phyloP scores from a whole-genome alignment of 2,113 vertebrate genomes.

The Sinocyclocheilus grahami region DNA sequence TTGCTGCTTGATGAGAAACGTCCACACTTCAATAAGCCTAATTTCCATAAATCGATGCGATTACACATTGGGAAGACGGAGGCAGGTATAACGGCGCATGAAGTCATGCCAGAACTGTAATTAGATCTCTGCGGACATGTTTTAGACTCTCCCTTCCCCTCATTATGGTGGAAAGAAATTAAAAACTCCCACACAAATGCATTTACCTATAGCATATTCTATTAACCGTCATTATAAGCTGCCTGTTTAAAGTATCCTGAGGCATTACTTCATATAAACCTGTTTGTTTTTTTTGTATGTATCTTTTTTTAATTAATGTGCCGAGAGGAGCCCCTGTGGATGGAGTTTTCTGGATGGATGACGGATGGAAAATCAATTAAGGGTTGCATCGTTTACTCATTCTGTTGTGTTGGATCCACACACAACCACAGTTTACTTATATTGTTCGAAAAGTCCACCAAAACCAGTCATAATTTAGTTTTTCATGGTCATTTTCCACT shows the following conservation, averaged over 20 bases:
- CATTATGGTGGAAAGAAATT: neutral
- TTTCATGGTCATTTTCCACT: no score
- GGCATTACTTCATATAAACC: neutral
- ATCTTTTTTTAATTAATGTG: neutral
- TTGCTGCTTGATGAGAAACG: neutral
- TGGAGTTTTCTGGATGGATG: neutral
- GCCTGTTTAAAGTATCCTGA: neutral
- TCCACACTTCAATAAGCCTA: neutral
- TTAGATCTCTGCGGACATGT: conserved; percentile 9
- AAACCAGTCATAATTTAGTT: no score
- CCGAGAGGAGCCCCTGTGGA: neutral
- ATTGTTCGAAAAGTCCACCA: no score
- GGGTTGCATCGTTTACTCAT: neutral
- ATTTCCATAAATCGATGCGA: neutral
- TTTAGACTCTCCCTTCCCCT: neutral
- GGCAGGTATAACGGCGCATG: neutral
- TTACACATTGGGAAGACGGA: neutral
- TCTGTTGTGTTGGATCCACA: neutral
- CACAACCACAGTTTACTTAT: neutral
- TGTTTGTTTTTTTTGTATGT: neutral
- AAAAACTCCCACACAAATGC: neutral
- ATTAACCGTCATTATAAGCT: neutral
- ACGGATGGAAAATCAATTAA: neutral
- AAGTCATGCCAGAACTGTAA: conserved; percentile 24
- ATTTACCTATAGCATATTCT: conserved; percentile 1